Evolutionary conservation across 2,113 vertebrate species (phyloP).

Genomic region (Ahaetulla prasina): DNA sequence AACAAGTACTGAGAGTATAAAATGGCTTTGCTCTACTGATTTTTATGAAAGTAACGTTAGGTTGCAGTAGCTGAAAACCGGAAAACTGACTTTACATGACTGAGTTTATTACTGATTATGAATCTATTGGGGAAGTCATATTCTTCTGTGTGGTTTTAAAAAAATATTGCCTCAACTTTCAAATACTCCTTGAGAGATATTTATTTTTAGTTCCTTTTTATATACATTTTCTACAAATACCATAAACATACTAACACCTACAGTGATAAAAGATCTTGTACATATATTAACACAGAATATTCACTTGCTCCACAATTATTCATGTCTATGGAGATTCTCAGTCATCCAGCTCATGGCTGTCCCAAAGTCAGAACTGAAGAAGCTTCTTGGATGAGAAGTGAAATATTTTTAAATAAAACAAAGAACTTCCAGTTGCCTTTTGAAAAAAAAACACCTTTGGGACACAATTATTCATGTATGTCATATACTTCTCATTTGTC

Average conservation of each 20-base stretch:
- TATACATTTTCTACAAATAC: constrained; percentile 1
- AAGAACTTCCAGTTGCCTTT: neutral
- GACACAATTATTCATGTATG: neutral
- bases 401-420: neutral
- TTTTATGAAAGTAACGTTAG: neutral
- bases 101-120: constrained; percentile 28
- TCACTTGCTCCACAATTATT: neutral
- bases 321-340: neutral
- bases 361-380: neutral
- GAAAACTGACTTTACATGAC: constrained; percentile 2
- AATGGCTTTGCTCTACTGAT: neutral
- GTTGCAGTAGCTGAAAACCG: constrained; percentile 14
- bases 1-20: neutral
- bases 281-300: neutral
- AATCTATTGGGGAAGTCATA: constrained; percentile 14
- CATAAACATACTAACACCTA: neutral
- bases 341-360: neutral
- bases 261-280: neutral
- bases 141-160: neutral
- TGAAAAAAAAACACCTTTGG: neutral
- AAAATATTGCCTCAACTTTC: constrained; percentile 20
- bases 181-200: constrained; percentile 15
- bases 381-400: neutral
- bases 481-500: neutral
- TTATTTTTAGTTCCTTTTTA: constrained; percentile 13